phyloP scores from a whole-genome alignment of 2,888 invertebrate species.

The Osmoderma eremita region DNA sequence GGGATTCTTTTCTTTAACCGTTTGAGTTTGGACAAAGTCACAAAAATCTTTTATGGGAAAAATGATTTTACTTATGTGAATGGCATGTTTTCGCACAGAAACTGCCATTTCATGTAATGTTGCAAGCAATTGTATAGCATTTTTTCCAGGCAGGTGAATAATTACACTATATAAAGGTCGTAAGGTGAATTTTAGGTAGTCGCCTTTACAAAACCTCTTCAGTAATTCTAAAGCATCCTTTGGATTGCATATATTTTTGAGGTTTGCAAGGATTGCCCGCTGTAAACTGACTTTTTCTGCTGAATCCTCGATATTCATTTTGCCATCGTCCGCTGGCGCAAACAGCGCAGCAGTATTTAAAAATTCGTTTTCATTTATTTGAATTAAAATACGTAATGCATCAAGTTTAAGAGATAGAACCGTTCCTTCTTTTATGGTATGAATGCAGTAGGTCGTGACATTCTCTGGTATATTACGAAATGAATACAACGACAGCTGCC shows the following conservation, averaged over 20 bases:
- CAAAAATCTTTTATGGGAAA: slow-evolving; percentile 11
- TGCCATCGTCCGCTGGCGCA: slow-evolving; percentile 23
- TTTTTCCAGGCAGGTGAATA: neutral
- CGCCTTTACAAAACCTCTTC: slow-evolving; percentile 24
- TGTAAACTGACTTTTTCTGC: neutral
- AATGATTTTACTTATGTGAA: slow-evolving; percentile 16
- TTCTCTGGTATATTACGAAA: slow-evolving; percentile 13
- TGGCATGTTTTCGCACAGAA: slow-evolving; percentile 26
- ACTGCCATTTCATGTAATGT: slow-evolving; percentile 14
- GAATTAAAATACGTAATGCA: neutral
- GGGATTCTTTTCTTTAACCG: slow-evolving; percentile 11
- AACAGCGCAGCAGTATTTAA: neutral
- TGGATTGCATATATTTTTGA: neutral
- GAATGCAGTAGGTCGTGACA: neutral
- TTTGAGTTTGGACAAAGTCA: slow-evolving; percentile 1
- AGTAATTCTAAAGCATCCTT: neutral
- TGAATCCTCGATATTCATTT: slow-evolving; percentile 3
- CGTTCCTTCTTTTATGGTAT: neutral
- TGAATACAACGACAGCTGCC: neutral
- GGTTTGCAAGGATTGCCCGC: neutral
- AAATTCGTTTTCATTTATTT: slow-evolving; percentile 24
- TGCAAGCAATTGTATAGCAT: neutral
- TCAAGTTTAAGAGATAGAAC: neutral
- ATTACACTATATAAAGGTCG: slow-evolving; percentile 3
- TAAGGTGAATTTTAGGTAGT: slow-evolving; percentile 26